Evolutionary conservation across 2,888 invertebrate genomes (phyloP), one percentile per base, ranked within the genome.

Genomic region (Eudasyphora cyanicolor): DNA sequence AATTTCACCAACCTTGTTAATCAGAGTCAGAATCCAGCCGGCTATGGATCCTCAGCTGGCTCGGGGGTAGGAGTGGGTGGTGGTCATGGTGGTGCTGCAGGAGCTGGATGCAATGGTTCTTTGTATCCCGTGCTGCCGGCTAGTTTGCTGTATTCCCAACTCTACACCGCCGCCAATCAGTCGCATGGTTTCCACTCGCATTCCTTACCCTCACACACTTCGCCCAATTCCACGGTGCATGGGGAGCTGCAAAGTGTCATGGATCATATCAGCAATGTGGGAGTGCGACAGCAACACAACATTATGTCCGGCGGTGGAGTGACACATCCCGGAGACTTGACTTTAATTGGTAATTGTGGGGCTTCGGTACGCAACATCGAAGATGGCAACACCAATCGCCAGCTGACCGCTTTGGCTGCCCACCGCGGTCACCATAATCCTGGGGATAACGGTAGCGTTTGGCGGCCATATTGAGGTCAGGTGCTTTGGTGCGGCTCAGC

Each of bases 121-220:
- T 90, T 95, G 0, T 96, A 96, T 88, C 96, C 96, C 0, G 97
- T 97, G 4, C 92, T 97, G 42, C 97, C 97, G 1, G 95, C 95
- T 0, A 97, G 97, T 87, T 92, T 97, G 85, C 93, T 97, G 2
- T 97, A 97, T 92, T 97, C 97, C 7, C 97, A 97, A 89, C 92
- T 97, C 21, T 97, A 97, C 87, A 96, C 96, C 3, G 96, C 96
- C 0, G 96, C 96, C 54, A 96, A 95, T 89, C 95, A 95, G 89
- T 94, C 94, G 21, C 95, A 95, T 87, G 95, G 95, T 88, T 95
- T 95, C 89, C 95, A 95, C 89, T 92, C 95, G 67, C 95, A 95
- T 89, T 94, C 95, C 12, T 93, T 95, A 86, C 94, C 95, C 12
- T 93, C 95, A 82, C 94, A 94, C 86, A 93, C 94, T 42, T 94